Base-by-base conservation (phyloP, 2,888 invertebrate species). In the Lithophane ornitopus region DNA sequence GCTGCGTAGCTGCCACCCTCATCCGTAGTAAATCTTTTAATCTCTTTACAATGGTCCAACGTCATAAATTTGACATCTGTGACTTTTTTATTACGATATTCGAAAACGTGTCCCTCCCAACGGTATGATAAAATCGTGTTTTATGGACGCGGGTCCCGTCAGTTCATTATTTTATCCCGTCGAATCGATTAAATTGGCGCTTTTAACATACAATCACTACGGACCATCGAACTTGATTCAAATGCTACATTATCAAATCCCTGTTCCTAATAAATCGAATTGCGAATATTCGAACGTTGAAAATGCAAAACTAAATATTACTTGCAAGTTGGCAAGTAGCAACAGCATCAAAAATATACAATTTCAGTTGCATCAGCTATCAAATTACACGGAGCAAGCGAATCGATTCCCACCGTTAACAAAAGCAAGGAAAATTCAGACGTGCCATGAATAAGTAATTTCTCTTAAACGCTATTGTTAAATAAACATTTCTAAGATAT, bases 1-100 rank as follows among this genome's bases (percentile, higher is more conserved):
- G 89, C 91, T 78, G 83, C 88, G 89, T 88, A 89, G 91, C 88
- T 75, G 80, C 88, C 88, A 85, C 90, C 89, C 91, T 91, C 90
- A 89, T 90, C 91, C 93, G 92, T 94, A 94, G 92, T 96, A 96
- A 96, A 96, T 95, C 95, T 95, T 96, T 96, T 96, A 96, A 96
- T 96, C 96, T 95, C 95, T 96, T 95, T 95, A 94, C 96, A 96
- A 95, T 95, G 95, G 95, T 94, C 94, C 94, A 88, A 93, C 92
- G 94, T 95, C 95, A 96, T 96, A 96, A 96, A 96, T 96, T 95
- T 95, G 95, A 96, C 96, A 96, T 96, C 95, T 96, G 96, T 94
- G 96, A 96, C 95, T 96, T 96, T 96, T 96, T 96, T 96, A 96
- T 95, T 94, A 95, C 96, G 94, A 95, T 95, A 95, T 95, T 95